phyloP scores from a whole-genome alignment of 2,888 invertebrate species.

The Agrochola lota region DNA sequence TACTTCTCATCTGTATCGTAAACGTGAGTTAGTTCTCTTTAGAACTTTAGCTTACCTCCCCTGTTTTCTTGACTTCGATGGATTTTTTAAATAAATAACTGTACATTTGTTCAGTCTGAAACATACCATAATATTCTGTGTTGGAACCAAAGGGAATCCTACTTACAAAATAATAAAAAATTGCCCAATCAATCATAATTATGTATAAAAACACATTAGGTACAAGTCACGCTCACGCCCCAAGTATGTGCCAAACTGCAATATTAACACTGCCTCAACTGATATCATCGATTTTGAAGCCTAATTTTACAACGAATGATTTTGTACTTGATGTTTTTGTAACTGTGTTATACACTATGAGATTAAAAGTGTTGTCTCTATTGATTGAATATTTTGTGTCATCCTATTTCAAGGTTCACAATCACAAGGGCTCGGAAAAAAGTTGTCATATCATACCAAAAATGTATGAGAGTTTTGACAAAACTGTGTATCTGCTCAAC shows the following conservation, averaged over 20 bases:
- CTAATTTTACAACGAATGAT: conserved; percentile 61
- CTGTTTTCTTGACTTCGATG: conserved; percentile 11
- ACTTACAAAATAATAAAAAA: too few relatives aligned
- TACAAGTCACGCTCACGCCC: background rate
- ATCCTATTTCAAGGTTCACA: background rate
- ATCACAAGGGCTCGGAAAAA: background rate
- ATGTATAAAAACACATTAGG: background rate
- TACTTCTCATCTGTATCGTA: conserved; percentile 11
- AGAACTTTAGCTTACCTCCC: conserved; percentile 6
- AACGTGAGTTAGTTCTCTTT: conserved; percentile 3
- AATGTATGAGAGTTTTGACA: background rate
- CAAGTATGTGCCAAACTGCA: conserved; percentile 52
- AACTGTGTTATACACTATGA: background rate
- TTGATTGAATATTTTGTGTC: background rate
- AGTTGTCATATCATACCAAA: background rate
- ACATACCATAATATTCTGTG: background rate
- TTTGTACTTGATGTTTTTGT: conserved; percentile 32
- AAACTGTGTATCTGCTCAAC: background rate
- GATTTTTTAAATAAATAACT: background rate
- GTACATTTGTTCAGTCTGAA: background rate
- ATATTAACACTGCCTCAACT: conserved; percentile 39
- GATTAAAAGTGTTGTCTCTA: background rate
- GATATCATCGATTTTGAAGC: conserved; percentile 37
- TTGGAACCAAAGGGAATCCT: background rate
- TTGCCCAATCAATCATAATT: background rate